These are phyloP conservation scores for Danio albolineatus DNA, from an alignment of 2,797 vertebrate species.

Conservation along the genomic window DNA sequence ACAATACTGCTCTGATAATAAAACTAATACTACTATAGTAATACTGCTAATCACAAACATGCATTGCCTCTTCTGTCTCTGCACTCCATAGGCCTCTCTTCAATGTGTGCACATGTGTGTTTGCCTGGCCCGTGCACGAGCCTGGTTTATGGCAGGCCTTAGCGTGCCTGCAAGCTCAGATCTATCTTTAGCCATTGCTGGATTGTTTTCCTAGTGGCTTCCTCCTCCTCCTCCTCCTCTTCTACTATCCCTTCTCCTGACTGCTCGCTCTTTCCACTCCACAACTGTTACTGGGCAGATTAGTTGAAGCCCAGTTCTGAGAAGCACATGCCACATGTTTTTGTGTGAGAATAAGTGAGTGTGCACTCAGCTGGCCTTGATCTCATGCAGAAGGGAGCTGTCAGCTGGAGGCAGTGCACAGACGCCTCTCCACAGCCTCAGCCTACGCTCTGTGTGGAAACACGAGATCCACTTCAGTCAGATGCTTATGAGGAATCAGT, in stretches of 20 bases:
- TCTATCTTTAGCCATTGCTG: slow-evolving; percentile 82
- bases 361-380: slow-evolving; percentile 66
- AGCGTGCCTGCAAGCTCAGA: slow-evolving; percentile 74
- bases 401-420: slow-evolving; percentile 46
- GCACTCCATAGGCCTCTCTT: slow-evolving; percentile 15
- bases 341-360: slow-evolving; percentile 65
- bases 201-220: slow-evolving; percentile 75
- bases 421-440: slow-evolving; percentile 27
- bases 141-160: slow-evolving; percentile 73
- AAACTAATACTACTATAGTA: too few relatives aligned
- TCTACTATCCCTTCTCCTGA: slow-evolving; percentile 63
- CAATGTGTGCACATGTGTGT: slow-evolving; percentile 21
- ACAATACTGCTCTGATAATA: neutral
- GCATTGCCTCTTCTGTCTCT: neutral
- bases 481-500: neutral
- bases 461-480: slow-evolving; percentile 27
- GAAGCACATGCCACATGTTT: slow-evolving; percentile 70
- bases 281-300: slow-evolving; percentile 81
- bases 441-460: slow-evolving; percentile 7
- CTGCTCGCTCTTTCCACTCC: slow-evolving; percentile 57
- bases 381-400: slow-evolving; percentile 67
- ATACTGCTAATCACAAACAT: neutral
- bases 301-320: slow-evolving; percentile 75
- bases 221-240: slow-evolving; percentile 62
- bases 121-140: slow-evolving; percentile 57